Percentiles rank a stretch among this genome's conserved stretches.
phyloP scores from a whole-genome alignment of 2,113 vertebrate genomes.

The Acrocephalus kingi region DNA sequence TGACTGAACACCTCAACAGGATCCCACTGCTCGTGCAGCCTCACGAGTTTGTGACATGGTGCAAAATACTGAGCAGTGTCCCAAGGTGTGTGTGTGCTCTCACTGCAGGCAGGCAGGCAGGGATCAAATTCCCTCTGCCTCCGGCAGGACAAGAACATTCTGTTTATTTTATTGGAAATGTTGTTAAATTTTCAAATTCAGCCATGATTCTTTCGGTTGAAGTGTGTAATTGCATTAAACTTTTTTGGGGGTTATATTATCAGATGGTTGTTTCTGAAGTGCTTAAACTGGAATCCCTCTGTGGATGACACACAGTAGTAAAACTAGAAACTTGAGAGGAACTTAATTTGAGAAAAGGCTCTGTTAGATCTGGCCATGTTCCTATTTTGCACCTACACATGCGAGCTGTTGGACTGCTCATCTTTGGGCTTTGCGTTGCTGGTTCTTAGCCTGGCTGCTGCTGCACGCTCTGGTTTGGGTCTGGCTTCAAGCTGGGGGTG shows the following conservation, averaged over 20 bases:
- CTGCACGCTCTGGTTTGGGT: not conserved
- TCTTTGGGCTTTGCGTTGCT: not conserved
- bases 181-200: not conserved
- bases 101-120: not conserved
- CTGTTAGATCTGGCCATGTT: not conserved
- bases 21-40: not conserved
- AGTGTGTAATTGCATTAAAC: not conserved
- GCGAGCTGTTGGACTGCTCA: not conserved
- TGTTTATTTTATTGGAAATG: not conserved
- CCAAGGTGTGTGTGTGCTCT: accelerated
- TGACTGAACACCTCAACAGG: not conserved
- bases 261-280: not conserved
- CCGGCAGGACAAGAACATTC: not conserved
- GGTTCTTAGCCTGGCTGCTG: not conserved
- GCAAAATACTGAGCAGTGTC: constrained; percentile 30
- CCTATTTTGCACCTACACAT: constrained; percentile 59
- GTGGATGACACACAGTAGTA: not conserved
- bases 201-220: accelerated
- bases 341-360: not conserved
- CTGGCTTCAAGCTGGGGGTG: not conserved
- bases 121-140: not conserved
- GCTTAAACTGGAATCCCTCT: not conserved
- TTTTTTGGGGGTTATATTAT: not conserved
- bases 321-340: not conserved
- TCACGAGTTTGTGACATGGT: not conserved